Conservation (phyloP, 2,888 invertebrate genomes). For the Noctua comes region DNA sequence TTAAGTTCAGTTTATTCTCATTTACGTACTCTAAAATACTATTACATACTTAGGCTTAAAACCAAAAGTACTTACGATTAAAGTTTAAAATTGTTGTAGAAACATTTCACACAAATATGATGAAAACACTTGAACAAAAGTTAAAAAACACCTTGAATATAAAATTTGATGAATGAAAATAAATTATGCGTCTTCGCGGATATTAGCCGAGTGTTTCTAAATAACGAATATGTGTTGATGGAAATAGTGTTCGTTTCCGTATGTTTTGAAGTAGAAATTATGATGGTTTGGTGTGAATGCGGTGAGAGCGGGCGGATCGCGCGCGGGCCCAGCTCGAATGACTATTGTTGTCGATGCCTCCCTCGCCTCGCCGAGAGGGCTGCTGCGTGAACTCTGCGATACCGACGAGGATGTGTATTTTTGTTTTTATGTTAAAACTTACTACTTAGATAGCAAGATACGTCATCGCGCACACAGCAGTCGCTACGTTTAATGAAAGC, state of each 20-base stretch:
- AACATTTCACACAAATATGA: constrained; percentile 40
- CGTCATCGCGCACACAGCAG: neutral
- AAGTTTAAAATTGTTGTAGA: constrained; percentile 18
- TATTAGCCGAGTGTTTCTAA: constrained; percentile 30
- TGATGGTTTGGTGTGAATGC: constrained; percentile 22
- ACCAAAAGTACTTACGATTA: constrained; percentile 49
- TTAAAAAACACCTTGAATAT: constrained; percentile 60
- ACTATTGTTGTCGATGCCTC: constrained; percentile 63
- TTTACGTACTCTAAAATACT: neutral
- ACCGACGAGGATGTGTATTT: constrained; percentile 39
- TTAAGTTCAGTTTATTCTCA: neutral
- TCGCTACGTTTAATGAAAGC: neutral
- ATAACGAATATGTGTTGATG: constrained; percentile 46
- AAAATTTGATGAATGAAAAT: constrained; percentile 31
- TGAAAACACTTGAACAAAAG: constrained; percentile 58
- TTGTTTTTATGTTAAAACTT: constrained; percentile 40
- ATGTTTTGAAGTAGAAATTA: constrained; percentile 31
- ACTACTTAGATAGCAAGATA: constrained; percentile 19
- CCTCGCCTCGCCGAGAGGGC: constrained; percentile 61
- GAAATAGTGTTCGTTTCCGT: constrained; percentile 48
- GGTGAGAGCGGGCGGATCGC: constrained; percentile 55
- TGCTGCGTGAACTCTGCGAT: constrained; percentile 53
- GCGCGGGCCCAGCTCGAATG: constrained; percentile 64
- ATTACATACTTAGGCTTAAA: neutral
- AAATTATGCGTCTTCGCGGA: constrained; percentile 5